Conservation (phyloP, 1,140 invertebrate genomes). For the Drosophila athabasca region DNA sequence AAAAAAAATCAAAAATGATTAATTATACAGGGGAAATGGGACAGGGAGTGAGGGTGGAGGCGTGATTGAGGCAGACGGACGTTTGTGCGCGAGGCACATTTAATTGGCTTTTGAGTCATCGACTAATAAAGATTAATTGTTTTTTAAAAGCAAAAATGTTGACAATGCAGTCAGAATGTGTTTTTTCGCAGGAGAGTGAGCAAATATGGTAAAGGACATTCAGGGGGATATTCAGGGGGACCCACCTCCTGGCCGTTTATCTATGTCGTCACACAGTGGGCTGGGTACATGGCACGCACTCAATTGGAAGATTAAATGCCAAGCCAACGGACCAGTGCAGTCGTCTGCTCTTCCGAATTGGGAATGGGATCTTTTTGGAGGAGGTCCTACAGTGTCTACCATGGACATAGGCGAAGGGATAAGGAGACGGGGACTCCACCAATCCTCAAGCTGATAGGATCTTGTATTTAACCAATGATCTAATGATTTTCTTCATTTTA, state of each 20-base stretch:
- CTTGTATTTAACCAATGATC: no score
- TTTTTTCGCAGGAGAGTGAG: not conserved
- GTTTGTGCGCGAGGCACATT: conserved; percentile 67
- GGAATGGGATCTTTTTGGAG: conserved; percentile 6
- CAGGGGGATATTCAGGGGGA: conserved; percentile 8
- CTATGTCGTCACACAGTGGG: conserved; percentile 63
- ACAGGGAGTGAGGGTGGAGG: not conserved
- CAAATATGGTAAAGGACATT: conserved; percentile 28
- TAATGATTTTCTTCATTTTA: no score
- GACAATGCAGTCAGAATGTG: conserved; percentile 38
- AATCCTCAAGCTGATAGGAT: no score
- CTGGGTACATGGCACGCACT: conserved; percentile 54
- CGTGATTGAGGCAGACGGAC: conserved; percentile 66
- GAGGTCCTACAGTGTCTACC: conserved; percentile 17
- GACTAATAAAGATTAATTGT: conserved; percentile 82
- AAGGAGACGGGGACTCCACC: no score
- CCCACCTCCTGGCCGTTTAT: conserved; percentile 66
- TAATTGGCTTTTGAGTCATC: conserved; percentile 81
- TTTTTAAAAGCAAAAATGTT: conserved; percentile 80
- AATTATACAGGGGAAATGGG: conserved; percentile 60
- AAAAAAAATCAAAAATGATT: conserved; percentile 69
- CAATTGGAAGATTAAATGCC: conserved; percentile 82
- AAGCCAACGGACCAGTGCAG: conserved; percentile 21
- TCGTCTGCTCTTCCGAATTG: not conserved
- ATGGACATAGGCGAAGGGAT: not conserved